phyloP scores from a whole-genome alignment of 2,797 vertebrate species.

The Hylomyscus alleni region DNA sequence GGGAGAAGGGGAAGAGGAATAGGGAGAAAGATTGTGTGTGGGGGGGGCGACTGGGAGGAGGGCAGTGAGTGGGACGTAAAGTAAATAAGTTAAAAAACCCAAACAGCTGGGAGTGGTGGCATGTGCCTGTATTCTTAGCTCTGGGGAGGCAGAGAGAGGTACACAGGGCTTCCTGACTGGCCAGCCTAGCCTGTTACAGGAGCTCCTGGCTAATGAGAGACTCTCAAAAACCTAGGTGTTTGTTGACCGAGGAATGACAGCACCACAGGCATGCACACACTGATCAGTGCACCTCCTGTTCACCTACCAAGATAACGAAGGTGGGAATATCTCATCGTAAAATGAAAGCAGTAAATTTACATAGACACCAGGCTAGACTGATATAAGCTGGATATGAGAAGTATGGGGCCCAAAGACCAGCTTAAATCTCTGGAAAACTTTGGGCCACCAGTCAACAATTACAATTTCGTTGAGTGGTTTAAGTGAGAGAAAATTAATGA shows the following conservation, averaged over 20 bases:
- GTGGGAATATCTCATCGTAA: not conserved
- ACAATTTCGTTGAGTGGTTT: not conserved
- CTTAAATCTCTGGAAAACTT: not conserved
- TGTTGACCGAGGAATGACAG: too few relatives aligned
- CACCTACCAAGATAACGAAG: not conserved
- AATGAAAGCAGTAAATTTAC: not conserved
- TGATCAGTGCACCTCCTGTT: too few relatives aligned
- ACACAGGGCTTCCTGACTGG: not conserved
- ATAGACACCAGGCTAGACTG: not conserved
- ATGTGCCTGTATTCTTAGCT: not conserved
- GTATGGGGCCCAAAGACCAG: not conserved
- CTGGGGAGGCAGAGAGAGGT: not conserved
- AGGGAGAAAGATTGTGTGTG: not conserved
- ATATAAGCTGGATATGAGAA: not conserved
- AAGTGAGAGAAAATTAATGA: not conserved
- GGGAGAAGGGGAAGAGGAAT: not conserved
- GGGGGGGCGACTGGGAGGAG: not conserved
- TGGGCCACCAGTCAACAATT: not conserved
- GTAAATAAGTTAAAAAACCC: not conserved
- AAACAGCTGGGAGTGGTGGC: not conserved
- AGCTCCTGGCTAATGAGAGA: not conserved
- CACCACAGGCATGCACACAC: not conserved
- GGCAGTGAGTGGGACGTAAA: not conserved
- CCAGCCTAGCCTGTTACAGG: not conserved
- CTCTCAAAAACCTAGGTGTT: not conserved